These are phyloP conservation scores for Drosophila lowei DNA, from an alignment of 1,140 invertebrate genomes.

Conservation along the genomic window DNA sequence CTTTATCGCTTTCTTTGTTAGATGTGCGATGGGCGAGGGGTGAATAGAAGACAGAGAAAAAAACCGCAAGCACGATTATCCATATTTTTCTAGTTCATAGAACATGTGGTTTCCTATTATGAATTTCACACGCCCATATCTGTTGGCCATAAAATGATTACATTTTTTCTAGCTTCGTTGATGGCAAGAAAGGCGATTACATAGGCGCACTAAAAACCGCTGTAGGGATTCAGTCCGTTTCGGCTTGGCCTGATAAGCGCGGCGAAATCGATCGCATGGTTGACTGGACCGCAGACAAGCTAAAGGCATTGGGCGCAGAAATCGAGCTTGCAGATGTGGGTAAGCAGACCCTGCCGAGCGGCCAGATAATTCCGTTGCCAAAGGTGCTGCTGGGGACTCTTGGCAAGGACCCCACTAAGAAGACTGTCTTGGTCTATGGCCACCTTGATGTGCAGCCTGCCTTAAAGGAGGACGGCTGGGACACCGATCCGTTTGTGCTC, in stretches of 20 bases:
- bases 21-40: background rate
- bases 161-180: constrained; percentile 62
- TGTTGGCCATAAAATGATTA: constrained; percentile 39
- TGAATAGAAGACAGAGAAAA: background rate
- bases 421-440: constrained; percentile 97
- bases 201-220: constrained; percentile 92
- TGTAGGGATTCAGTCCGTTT: constrained; percentile 97
- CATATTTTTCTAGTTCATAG: background rate
- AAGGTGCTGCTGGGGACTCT: constrained; percentile 94
- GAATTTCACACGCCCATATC: constrained; percentile 19
- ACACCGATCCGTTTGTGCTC: constrained; percentile 96
- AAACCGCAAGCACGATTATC: constrained; percentile 11
- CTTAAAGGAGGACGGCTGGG: constrained; percentile 95
- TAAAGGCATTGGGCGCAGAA: constrained; percentile 90
- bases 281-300: constrained; percentile 89
- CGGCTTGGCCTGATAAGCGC: constrained; percentile 87
- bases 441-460: constrained; percentile 99
- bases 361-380: constrained; percentile 90
- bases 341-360: constrained; percentile 89
- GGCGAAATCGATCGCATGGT: constrained; percentile 85
- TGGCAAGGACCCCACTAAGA: constrained; percentile 93
- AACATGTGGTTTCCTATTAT: constrained; percentile 8
- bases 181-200: constrained; percentile 84
- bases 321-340: constrained; percentile 93
- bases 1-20: constrained; percentile 14